A percentile compares a stretch with the other conserved stretches of the same genome.
Conservation (phyloP, 2,113 vertebrate genomes). For the Meriones unguiculatus region DNA sequence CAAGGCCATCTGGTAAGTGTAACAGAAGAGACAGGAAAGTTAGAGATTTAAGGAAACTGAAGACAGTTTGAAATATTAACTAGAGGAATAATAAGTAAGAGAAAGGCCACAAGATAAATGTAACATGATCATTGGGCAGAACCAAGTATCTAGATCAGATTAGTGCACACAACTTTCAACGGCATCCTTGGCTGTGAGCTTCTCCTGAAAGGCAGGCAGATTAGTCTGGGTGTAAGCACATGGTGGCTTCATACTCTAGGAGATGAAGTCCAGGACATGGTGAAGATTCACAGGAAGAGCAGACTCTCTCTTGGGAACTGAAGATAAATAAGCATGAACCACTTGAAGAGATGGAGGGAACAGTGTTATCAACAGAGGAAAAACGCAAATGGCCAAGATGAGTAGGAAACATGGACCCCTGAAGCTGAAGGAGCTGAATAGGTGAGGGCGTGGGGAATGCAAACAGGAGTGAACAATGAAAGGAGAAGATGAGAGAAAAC, state of each 20-base stretch:
- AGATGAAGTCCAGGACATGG: background rate
- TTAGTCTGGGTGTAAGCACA: background rate
- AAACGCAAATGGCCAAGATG: background rate
- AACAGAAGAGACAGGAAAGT: constrained; percentile 57
- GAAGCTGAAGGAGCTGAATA: background rate
- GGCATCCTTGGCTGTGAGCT: background rate
- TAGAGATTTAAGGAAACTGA: constrained; percentile 56
- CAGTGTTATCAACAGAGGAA: background rate
- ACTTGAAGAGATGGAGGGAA: background rate
- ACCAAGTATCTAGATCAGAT: background rate
- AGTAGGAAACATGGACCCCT: background rate
- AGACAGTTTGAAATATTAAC: constrained; percentile 56
- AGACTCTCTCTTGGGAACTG: background rate
- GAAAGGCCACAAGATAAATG: background rate
- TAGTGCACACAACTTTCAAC: background rate
- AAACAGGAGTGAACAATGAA: background rate
- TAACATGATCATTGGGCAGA: background rate
- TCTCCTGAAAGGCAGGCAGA: background rate
- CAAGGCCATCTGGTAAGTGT: constrained; percentile 66
- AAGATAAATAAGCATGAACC: background rate
- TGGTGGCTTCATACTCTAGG: too few species aligned
- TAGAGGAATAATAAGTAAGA: background rate
- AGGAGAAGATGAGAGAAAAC: background rate
- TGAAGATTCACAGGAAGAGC: background rate
- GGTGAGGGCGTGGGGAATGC: background rate